Conservation (phyloP, 1,140 invertebrate genomes). For the Leptinotarsa lineolata region DNA sequence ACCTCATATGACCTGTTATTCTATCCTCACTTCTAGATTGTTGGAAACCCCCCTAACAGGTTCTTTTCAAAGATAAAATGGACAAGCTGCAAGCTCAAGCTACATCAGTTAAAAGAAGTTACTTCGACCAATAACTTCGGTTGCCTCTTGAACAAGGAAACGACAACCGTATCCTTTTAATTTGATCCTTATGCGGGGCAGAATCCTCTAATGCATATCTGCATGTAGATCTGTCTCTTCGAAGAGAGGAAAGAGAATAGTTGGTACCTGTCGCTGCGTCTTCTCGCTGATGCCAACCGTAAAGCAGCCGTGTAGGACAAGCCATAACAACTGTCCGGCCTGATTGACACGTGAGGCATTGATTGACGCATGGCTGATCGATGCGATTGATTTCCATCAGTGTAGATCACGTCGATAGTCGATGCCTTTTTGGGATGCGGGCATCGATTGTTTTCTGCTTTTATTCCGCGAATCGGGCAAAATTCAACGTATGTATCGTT, state of each 20-base stretch:
- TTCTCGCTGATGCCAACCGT: conserved; percentile 29
- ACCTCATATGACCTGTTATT: too few relatives aligned
- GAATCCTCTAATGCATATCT: conserved; percentile 24
- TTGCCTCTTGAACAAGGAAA: not conserved
- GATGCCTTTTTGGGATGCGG: conserved; percentile 42
- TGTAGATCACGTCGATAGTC: conserved; percentile 52
- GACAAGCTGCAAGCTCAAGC: too few relatives aligned
- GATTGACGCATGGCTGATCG: conserved; percentile 52
- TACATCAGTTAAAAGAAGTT: not conserved
- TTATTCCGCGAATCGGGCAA: conserved; percentile 25
- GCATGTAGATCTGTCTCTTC: conserved; percentile 22
- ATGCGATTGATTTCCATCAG: conserved; percentile 55
- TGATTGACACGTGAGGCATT: conserved; percentile 54
- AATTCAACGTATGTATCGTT: conserved; percentile 19
- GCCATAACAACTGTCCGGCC: conserved; percentile 52
- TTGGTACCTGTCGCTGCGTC: not conserved
- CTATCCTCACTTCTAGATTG: too few relatives aligned
- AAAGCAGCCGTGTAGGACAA: conserved; percentile 51
- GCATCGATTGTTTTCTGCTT: conserved; percentile 36
- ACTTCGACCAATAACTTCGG: not conserved
- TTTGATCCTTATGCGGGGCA: conserved; percentile 24
- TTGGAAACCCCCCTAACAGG: too few relatives aligned
- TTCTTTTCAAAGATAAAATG: too few relatives aligned
- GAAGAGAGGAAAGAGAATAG: not conserved
- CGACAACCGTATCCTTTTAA: conserved; percentile 19